Conservation (phyloP, 2,888 invertebrate genomes). For the Ornithoptera priamus region DNA sequence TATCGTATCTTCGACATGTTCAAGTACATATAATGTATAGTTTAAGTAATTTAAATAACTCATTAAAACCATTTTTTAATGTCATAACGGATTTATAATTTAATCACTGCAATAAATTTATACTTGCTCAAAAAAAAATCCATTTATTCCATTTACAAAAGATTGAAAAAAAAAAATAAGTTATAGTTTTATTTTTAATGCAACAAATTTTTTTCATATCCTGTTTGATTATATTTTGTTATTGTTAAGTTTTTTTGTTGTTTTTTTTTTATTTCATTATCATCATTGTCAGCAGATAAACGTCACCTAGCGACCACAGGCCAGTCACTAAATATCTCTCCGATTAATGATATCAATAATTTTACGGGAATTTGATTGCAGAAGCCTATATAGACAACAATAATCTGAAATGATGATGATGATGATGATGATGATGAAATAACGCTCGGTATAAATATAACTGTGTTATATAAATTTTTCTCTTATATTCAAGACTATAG, state of each 20-base stretch:
- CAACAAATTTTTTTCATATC: background rate
- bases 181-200: background rate
- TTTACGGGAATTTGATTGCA: no score
- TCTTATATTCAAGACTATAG: conserved; percentile 13
- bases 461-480: conserved; percentile 4
- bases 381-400: no score
- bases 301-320: no score
- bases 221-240: conserved; percentile 5
- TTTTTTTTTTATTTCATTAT: background rate
- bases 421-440: background rate
- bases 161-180: conserved; percentile 18
- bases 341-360: no score
- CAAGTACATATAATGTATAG: conserved; percentile 45
- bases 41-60: conserved; percentile 43
- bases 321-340: no score
- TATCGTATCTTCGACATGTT: conserved; percentile 55
- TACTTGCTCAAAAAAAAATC: conserved; percentile 24
- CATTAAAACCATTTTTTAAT: conserved; percentile 22
- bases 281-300: no score
- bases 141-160: conserved; percentile 41
- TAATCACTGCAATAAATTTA: conserved; percentile 32
- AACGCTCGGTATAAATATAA: background rate
- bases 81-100: conserved; percentile 15
- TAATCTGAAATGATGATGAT: background rate
- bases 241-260: background rate